Evolutionary conservation across 2,113 vertebrate species (phyloP).

Genomic region (Zosterops borbonicus): DNA sequence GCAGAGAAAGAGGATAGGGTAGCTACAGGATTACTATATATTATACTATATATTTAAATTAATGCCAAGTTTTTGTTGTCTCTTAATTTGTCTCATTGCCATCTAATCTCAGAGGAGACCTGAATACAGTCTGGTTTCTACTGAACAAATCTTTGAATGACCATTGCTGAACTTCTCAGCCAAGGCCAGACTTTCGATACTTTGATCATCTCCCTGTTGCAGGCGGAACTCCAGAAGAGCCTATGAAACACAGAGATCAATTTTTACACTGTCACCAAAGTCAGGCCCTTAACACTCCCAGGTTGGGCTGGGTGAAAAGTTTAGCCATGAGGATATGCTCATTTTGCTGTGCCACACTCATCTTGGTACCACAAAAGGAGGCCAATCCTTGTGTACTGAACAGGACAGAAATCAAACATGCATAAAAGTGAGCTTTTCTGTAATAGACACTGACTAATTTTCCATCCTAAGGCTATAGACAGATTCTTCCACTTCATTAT

Average conservation of each 20-base stretch:
- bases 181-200: neutral
- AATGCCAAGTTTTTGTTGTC: neutral
- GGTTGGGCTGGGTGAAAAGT: neutral
- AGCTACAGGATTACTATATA: neutral
- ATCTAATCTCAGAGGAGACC: neutral
- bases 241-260: neutral
- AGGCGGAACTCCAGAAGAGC: neutral
- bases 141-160: neutral
- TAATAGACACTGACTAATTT: neutral
- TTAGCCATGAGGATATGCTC: neutral
- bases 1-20: neutral
- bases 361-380: neutral
- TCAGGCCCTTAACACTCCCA: neutral
- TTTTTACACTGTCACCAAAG: neutral
- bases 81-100: neutral
- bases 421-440: neutral
- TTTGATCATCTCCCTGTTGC: neutral
- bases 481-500: neutral
- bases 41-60: neutral
- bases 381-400: neutral
- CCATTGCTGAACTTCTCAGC: neutral
- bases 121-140: neutral
- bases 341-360: neutral
- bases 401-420: neutral
- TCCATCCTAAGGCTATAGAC: neutral